Evolutionary conservation across 2,888 invertebrate species (phyloP), one percentile per base, ranked within the genome.

Genomic region (Plebejus melissa): DNA sequence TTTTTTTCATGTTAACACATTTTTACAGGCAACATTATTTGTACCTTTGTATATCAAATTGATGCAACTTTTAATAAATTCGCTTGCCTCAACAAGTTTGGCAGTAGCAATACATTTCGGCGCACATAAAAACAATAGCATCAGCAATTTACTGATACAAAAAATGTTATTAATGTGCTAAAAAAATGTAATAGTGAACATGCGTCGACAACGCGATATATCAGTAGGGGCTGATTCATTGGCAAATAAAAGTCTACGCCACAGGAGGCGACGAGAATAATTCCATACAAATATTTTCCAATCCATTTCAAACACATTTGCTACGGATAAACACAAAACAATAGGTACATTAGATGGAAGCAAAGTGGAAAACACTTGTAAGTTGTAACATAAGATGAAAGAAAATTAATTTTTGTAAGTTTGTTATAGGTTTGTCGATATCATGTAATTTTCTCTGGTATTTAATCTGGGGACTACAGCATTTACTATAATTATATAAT

Each of bases 141-240:
- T 32, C 74, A 78, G 77, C 77, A 78, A 80, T 80, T 80, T 76
- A 76, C 74, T 74, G 65, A 22, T 70, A 70, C 74, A 75, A 79
- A 77, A 79, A 79, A 80, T 75, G 77, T 76, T 79, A 80, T 80
- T 81, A 82, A 80, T 80, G 80, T 80, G 81, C 81, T 79, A 77
- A 80, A 85, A 86, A 83, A 84, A 83, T 81, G 84, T 87, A 85
- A 87, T 85, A 87, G 85, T 86, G 85, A 85, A 84, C 85, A 86
- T 85, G 85, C 85, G 85, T 84, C 82, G 86, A 84, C 83, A 82
- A 82, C 81, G 79, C 83, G 79, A 86, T 88, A 86, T 86, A 88
- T 90, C 87, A 89, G 84, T 82, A 83, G 87, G 87, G 87, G 87
- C 87, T 89, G 89, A 90, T 89, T 89, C 89, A 88, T 83, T 85